phyloP scores from a whole-genome alignment of 1,140 invertebrate species.

The Sycobia sp. region DNA sequence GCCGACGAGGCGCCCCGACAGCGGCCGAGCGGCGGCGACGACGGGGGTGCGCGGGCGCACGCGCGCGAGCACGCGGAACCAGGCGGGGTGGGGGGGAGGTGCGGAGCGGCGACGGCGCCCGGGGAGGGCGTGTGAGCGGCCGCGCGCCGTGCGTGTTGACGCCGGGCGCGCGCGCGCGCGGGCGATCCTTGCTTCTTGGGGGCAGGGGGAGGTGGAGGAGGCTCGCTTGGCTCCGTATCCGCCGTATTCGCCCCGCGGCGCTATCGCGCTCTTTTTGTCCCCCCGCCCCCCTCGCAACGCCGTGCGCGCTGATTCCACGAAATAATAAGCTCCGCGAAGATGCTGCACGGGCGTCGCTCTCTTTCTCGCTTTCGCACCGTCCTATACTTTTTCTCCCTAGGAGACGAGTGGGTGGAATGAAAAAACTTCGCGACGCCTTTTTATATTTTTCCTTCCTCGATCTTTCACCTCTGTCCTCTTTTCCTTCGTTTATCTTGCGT shows the following conservation, averaged over 20 bases:
- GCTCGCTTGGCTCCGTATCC: no score
- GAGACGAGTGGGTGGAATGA: no score
- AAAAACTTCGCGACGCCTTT: no score
- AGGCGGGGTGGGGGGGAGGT: no score
- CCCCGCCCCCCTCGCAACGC: not conserved
- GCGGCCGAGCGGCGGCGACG: not conserved
- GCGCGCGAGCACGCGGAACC: not conserved
- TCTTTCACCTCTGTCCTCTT: no score
- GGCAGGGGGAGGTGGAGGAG: no score
- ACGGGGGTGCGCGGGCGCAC: not conserved
- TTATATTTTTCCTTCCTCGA: no score
- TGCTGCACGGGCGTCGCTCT: not conserved
- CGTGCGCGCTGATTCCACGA: not conserved
- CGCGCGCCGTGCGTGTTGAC: not conserved
- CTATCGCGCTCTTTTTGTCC: not conserved
- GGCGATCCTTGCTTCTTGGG: no score
- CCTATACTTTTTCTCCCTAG: not conserved
- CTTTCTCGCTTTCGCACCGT: not conserved
- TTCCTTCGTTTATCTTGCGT: no score
- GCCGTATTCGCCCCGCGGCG: no score
- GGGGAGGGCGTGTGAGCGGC: not conserved
- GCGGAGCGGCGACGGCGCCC: not conserved
- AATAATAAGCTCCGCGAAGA: not conserved
- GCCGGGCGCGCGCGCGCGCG: not conserved
- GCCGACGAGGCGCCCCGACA: conserved; percentile 35